Conservation (phyloP, 1,140 invertebrate species). For the Eupristina koningsbergeri region DNA sequence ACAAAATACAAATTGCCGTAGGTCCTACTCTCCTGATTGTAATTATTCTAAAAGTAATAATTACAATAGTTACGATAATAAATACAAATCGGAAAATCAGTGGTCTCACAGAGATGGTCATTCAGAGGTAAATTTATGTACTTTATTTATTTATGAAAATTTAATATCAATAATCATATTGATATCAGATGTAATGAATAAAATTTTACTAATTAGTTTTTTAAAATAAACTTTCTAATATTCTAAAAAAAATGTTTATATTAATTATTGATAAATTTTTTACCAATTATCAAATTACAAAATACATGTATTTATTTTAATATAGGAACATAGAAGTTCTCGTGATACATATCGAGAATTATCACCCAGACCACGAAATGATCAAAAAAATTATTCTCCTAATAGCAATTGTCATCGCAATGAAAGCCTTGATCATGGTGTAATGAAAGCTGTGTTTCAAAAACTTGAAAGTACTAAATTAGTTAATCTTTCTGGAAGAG, state of each 20-base stretch:
- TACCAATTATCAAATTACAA: no score
- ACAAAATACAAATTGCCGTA: slow-evolving; percentile 40
- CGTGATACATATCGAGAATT: slow-evolving; percentile 65
- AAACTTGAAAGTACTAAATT: slow-evolving; percentile 44
- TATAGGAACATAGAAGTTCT: slow-evolving; percentile 60
- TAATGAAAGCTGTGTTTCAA: slow-evolving; percentile 21
- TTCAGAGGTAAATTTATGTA: slow-evolving; percentile 59
- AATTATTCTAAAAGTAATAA: slow-evolving; percentile 63
- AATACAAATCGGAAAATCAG: slow-evolving; percentile 66
- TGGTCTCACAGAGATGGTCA: slow-evolving; percentile 65
- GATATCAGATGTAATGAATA: no score
- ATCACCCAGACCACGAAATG: slow-evolving; percentile 55
- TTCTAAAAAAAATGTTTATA: no score
- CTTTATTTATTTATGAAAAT: neutral
- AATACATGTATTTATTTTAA: slow-evolving; percentile 22
- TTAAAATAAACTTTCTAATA: no score
- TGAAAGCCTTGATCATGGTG: slow-evolving; percentile 28
- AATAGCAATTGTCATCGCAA: slow-evolving; percentile 49
- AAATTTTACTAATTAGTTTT: no score
- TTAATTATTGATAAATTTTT: no score
- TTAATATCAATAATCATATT: no score
- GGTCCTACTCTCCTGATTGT: slow-evolving; percentile 61
- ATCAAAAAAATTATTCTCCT: slow-evolving; percentile 51
- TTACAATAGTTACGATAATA: slow-evolving; percentile 63
- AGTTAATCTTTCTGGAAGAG: neutral